Conservation (phyloP, 2,888 invertebrate genomes). For the Seira ritae region DNA sequence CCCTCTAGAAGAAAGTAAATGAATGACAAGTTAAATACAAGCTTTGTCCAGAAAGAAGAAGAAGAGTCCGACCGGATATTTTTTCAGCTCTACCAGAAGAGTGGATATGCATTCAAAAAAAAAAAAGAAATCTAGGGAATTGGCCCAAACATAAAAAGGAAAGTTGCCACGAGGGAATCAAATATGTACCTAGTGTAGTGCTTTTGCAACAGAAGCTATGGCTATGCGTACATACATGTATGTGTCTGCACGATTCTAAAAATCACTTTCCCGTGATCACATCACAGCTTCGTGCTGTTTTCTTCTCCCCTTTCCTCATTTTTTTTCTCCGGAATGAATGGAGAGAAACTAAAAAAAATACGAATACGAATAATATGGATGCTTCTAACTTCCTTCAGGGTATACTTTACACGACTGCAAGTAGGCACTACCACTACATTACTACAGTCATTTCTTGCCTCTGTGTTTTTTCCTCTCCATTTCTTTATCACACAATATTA, state of each 20-base stretch:
- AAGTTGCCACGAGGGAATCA: slow-evolving; percentile 21
- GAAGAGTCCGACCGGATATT: no score
- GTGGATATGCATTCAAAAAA: no score
- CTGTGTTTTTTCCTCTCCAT: not conserved
- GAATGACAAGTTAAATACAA: not conserved
- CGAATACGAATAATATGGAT: not conserved
- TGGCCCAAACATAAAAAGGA: not conserved
- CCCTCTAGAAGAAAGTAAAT: not conserved
- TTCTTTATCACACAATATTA: not conserved
- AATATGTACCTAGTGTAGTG: no score
- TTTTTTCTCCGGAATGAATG: slow-evolving; percentile 1
- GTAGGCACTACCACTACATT: no score
- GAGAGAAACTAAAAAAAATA: not conserved
- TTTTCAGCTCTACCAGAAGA: no score
- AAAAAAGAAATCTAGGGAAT: no score
- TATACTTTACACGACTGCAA: not conserved
- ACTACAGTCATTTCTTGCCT: slow-evolving; percentile 1
- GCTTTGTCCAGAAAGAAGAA: not conserved
- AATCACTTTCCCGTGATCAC: slow-evolving; percentile 22
- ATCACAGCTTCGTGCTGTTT: slow-evolving; percentile 44
- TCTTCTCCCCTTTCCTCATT: not conserved
- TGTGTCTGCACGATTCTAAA: not conserved
- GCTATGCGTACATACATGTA: not conserved
- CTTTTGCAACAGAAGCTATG: not conserved
- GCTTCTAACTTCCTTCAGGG: slow-evolving; percentile 16